A percentile compares a stretch with the other conserved stretches of the same genome.
These are phyloP conservation scores for Perithous albicinctus DNA, from an alignment of 2,888 invertebrate species.

Conservation along the genomic window DNA sequence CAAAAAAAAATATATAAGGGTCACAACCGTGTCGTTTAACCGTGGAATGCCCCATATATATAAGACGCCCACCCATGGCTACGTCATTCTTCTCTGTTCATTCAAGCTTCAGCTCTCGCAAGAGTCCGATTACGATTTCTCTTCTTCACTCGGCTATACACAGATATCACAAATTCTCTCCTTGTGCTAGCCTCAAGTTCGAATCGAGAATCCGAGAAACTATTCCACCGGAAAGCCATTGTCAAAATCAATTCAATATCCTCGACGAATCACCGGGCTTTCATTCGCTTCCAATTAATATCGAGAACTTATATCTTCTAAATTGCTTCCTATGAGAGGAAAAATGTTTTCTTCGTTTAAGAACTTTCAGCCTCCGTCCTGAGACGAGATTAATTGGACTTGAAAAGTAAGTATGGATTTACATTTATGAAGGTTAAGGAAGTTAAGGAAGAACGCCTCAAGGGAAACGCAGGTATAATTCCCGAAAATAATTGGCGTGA, in stretches of 20 bases:
- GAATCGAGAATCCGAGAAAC: not conserved
- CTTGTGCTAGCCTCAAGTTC: not conserved
- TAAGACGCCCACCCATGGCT: conserved; percentile 18
- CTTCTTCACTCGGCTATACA: not conserved
- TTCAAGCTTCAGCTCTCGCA: conserved; percentile 44
- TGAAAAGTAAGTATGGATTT: not conserved
- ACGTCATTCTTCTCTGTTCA: conserved; percentile 42
- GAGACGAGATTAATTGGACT: not conserved
- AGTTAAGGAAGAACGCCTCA: not conserved
- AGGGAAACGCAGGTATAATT: no score
- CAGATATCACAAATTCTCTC: conserved; percentile 1
- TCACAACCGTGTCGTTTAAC: no score
- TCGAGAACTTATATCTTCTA: not conserved
- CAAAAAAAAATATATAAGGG: no score
- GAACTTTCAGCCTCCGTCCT: not conserved
- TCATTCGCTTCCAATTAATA: conserved; percentile 22
- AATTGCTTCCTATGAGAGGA: not conserved
- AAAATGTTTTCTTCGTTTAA: not conserved
- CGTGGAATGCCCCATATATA: no score
- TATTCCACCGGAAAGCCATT: conserved; percentile 11
- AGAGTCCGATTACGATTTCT: conserved; percentile 61
- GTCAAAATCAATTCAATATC: conserved; percentile 31
- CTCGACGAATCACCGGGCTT: not conserved
- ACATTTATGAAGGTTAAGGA: not conserved
- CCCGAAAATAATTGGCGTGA: no score